Evolutionary conservation across 2,113 vertebrate genomes (phyloP), one percentile per base, ranked within the genome.

Genomic region (Nycticorax nycticorax): DNA sequence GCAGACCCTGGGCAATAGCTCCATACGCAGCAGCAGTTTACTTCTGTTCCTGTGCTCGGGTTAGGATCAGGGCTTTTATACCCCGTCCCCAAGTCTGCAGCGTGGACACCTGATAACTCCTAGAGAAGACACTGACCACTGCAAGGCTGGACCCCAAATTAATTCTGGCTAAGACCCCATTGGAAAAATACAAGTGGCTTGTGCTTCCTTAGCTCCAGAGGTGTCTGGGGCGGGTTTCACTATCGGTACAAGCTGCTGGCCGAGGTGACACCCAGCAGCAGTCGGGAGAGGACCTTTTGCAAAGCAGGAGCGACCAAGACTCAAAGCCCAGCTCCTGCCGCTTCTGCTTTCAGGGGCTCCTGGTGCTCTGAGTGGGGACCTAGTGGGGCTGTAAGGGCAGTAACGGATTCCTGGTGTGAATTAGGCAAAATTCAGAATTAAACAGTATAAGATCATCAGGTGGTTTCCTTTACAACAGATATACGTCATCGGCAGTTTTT

Each of bases 11-110:
- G 52, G 55, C 71, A 33, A 24, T 14, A 50, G 32, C 35, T 82
- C 23, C 6, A 0, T 10, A 26, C 0, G 0, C 22, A 32, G 63
- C 67, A 66, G 57, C 7, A 4, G 10, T 37, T 96, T 22, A 8
- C 60, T 75, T 23, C 50, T 19, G 10, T 8, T 27, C 47, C 73
- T 22, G 30, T 30, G 62, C 67, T 37, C 32, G 21, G 57, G 4
- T 3, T 66, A 6, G 32, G 30, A 52, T 35, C 20, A 19, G 50
- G 50, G 35, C n/a, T 81, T 35, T 41, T 2, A 9, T 18, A 47
- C 2, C 26, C 19, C 17, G 10, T n/a, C 23, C 10, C 47, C 71
- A 47, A 3, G 13, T 9, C 68, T 63, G 52, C 63, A 12, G 0
- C 0, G 1, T 35, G 73, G 14, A 28, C 35, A 3, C 6, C 47